A percentile compares a stretch with the other conserved stretches of the same genome.
Conservation (phyloP, 2,113 vertebrate genomes). For the Oncorhynchus masou region DNA sequence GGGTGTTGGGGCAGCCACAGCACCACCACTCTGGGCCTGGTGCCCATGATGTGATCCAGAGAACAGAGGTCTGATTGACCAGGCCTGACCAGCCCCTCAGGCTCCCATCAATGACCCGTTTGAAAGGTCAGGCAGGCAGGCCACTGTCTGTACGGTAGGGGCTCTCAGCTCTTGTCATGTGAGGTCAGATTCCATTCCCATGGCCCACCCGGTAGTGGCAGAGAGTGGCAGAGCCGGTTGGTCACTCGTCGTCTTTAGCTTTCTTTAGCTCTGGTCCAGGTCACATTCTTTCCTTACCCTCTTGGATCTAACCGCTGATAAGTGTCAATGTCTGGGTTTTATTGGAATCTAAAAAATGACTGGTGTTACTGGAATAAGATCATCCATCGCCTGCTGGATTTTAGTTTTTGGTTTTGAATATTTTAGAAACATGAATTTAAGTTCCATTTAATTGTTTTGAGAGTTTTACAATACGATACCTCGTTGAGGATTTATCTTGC, state of each 20-base stretch:
- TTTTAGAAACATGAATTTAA: no score
- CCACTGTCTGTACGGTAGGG: not conserved
- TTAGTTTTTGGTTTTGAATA: no score
- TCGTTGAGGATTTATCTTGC: no score
- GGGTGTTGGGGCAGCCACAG: not conserved
- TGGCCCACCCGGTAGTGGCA: not conserved
- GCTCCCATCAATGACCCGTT: constrained; percentile 50
- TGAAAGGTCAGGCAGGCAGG: constrained; percentile 28
- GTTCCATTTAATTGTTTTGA: no score
- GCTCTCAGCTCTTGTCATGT: constrained; percentile 4
- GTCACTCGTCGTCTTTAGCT: not conserved
- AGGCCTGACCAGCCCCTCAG: not conserved
- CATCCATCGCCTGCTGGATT: not conserved
- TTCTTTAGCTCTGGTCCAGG: not conserved
- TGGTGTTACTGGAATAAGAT: not conserved
- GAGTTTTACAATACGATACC: no score
- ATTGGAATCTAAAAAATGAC: not conserved
- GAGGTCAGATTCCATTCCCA: constrained; percentile 14
- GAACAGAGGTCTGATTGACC: constrained; percentile 55
- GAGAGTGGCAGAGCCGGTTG: not conserved
- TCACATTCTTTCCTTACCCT: not conserved
- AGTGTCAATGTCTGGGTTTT: not conserved
- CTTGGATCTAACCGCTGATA: not conserved
- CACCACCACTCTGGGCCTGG: constrained; percentile 45
- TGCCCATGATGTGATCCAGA: constrained; percentile 28